Percentiles rank a stretch among this genome's conserved stretches.
phyloP scores from a whole-genome alignment of 2,888 invertebrate species.

The Podotricha telesiphe region DNA sequence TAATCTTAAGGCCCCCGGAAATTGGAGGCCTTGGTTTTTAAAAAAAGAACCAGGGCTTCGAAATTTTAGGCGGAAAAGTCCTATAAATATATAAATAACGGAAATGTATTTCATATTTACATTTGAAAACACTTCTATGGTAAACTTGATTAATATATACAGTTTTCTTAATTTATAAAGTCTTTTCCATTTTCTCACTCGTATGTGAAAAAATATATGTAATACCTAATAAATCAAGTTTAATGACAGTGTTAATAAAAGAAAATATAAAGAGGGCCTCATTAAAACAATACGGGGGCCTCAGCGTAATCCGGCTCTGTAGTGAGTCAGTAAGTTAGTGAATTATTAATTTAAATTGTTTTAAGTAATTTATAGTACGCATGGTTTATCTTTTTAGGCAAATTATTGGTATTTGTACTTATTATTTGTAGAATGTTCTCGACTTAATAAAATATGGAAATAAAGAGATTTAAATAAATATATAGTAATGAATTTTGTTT shows the following conservation, averaged over 20 bases:
- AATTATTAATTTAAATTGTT: conserved; percentile 14
- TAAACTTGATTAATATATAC: no score
- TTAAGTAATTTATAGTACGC: conserved; percentile 22
- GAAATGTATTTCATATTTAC: no score
- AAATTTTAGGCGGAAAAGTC: no score
- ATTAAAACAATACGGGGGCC: not conserved
- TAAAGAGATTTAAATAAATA: conserved; percentile 31
- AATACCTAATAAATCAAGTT: no score
- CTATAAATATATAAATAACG: no score
- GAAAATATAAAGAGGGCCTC: not conserved
- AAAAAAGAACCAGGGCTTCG: no score
- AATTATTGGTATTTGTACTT: conserved; percentile 24
- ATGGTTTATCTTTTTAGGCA: conserved; percentile 21
- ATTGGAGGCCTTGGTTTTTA: not conserved
- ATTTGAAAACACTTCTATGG: no score
- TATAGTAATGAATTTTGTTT: conserved; percentile 13
- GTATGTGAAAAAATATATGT: no score
- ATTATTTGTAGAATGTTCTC: conserved; percentile 16
- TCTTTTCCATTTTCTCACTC: no score
- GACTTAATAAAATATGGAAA: conserved; percentile 19
- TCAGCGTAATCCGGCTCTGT: conserved; percentile 12
- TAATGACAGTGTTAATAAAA: no score
- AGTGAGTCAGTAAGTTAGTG: conserved; percentile 19
- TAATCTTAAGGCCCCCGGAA: conserved; percentile 13
- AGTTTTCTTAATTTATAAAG: no score